A percentile compares a stretch with the other conserved stretches of the same genome.
phyloP scores from a whole-genome alignment of 2,888 invertebrate genomes.

The Limnephilus lunatus region DNA sequence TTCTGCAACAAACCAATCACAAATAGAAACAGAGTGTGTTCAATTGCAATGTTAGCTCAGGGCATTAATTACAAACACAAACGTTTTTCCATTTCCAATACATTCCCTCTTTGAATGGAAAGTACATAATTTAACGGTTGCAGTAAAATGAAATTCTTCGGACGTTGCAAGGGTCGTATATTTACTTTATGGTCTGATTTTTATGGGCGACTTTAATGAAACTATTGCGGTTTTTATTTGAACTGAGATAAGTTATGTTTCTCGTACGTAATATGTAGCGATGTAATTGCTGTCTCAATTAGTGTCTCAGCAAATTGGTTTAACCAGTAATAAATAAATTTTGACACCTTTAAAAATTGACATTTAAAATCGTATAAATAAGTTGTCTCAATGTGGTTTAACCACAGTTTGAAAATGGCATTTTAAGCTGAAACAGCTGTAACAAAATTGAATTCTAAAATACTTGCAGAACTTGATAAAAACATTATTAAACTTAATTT shows the following conservation, averaged over 20 bases:
- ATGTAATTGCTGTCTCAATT: not conserved
- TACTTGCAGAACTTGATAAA: no score
- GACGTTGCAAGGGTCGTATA: not conserved
- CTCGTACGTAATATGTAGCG: not conserved
- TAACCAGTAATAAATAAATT: no score
- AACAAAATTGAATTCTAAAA: no score
- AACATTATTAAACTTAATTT: no score
- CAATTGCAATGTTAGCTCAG: not conserved
- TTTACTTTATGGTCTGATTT: conserved; percentile 12
- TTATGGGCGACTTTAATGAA: not conserved
- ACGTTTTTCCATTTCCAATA: conserved; percentile 35
- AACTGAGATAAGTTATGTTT: not conserved
- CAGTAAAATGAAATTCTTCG: conserved; percentile 21
- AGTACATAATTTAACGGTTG: not conserved
- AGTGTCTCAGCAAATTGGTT: no score
- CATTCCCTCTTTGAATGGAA: not conserved
- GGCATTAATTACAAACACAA: conserved; percentile 4
- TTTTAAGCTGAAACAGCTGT: no score
- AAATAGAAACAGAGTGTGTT: not conserved
- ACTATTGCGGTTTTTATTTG: not conserved
- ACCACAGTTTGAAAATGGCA: no score
- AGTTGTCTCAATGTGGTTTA: no score
- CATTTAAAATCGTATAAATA: no score
- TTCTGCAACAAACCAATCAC: not conserved
- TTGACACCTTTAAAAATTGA: no score